Percentiles rank a stretch among this genome's conserved stretches.
These are phyloP conservation scores for Napeogenes inachia DNA, from an alignment of 2,888 invertebrate species.

Conservation along the genomic window DNA sequence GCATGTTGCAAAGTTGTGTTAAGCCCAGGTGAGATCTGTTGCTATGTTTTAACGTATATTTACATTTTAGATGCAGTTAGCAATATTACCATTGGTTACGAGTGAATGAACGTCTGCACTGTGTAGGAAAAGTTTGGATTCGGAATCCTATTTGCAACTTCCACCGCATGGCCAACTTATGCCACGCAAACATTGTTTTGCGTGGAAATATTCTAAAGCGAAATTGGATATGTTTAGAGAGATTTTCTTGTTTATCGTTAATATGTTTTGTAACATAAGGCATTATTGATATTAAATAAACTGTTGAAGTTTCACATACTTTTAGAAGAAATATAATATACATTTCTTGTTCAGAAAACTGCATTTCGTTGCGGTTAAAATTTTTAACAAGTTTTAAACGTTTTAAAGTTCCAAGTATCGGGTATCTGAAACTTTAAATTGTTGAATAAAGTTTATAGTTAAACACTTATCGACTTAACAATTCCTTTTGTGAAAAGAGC, in stretches of 20 bases:
- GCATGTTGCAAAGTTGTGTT: slow-evolving; percentile 12
- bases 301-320: not conserved
- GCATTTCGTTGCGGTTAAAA: slow-evolving; percentile 14
- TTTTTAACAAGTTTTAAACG: slow-evolving; percentile 21
- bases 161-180: slow-evolving; percentile 29
- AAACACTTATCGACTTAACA: slow-evolving; percentile 30
- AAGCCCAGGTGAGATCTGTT: slow-evolving; percentile 10
- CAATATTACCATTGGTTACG: slow-evolving; percentile 24
- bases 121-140: slow-evolving; percentile 36
- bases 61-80: slow-evolving; percentile 15
- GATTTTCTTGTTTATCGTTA: slow-evolving; percentile 8
- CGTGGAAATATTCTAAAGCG: slow-evolving; percentile 15
- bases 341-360: slow-evolving; percentile 9
- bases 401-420: slow-evolving; percentile 17
- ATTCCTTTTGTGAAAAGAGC: slow-evolving; percentile 28
- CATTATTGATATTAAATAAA: not conserved
- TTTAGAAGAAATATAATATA: not conserved
- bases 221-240: slow-evolving; percentile 21
- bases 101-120: slow-evolving; percentile 40
- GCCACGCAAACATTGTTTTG: slow-evolving; percentile 28
- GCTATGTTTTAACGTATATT: slow-evolving; percentile 14
- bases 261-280: not conserved
- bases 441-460: slow-evolving; percentile 27
- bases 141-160: slow-evolving; percentile 34
- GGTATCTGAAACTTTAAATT: slow-evolving; percentile 23